These are phyloP conservation scores for Diplosoma virens DNA, from an alignment of 23 tunicate species.

Conservation along the genomic window DNA sequence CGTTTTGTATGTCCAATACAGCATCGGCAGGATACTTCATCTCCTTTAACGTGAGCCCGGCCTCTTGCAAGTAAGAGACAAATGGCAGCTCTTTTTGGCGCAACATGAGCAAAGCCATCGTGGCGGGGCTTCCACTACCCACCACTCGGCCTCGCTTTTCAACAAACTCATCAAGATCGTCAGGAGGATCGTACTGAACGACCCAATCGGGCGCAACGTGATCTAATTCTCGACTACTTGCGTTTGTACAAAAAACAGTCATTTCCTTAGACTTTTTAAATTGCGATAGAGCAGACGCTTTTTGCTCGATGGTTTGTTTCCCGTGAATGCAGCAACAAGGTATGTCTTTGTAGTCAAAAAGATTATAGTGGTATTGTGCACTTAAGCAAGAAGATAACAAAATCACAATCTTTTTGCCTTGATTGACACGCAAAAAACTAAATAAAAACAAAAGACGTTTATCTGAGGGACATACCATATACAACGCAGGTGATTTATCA, in stretches of 20 bases:
- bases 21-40: background rate
- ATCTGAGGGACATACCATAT: constrained; percentile 2
- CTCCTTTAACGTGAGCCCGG: constrained; percentile 24
- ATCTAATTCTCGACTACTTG: constrained; percentile 38
- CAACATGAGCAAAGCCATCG: constrained; percentile 27
- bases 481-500: background rate
- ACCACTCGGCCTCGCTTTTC: constrained; percentile 19
- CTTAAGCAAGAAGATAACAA: constrained; percentile 47
- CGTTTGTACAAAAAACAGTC: constrained; percentile 39
- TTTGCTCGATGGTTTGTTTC: constrained; percentile 9
- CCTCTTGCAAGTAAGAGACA: constrained; percentile 17
- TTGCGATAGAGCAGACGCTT: constrained; percentile 11
- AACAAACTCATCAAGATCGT: constrained; percentile 28
- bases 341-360: constrained; percentile 27
- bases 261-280: constrained; percentile 27
- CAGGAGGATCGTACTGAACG: constrained; percentile 53
- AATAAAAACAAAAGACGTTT: constrained; percentile 25
- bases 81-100: constrained; percentile 40
- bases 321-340: constrained; percentile 45
- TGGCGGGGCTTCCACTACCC: background rate
- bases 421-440: constrained; percentile 26
- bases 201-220: constrained; percentile 31
- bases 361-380: constrained; percentile 45
- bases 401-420: constrained; percentile 33
- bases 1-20: constrained; percentile 31